Evolutionary conservation across 2,888 invertebrate species (phyloP), one percentile per base, ranked within the genome.

Genomic region (Agonopterix alstromeriana): DNA sequence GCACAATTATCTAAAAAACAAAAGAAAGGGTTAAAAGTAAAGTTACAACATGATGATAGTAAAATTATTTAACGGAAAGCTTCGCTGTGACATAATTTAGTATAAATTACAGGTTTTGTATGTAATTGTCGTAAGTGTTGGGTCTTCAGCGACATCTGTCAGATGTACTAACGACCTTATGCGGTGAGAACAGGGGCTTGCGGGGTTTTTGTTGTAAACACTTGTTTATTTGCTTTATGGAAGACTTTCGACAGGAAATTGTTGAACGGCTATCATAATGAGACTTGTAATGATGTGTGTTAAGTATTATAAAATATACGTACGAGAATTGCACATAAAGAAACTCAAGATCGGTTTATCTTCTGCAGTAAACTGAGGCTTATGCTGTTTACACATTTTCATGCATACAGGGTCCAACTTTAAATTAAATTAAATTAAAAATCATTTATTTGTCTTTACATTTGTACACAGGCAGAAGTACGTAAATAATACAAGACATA

Each of bases 61-160:
- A 47, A 57, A 57, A 50, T 60, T 48, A 53, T 48, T 41, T 52
- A 53, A 54, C 49, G 52, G 47, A 44, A 45, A 36, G 27, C 27
- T 27, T 27, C 7, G 27, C 27, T 56, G 58, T 53, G 65, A 63
- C 65, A 65, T 75, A 74, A 75, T 77, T 69, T 61, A 55, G 53
- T 65, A 57, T 64, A 76, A 77, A 76, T 67, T 62, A 68, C 59
- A 65, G 61, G 62, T 62, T 54, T 60, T 56, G 56, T 49, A 50
- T 55, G 57, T 64, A 71, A 76, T 73, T 69, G 65, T 60, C 50
- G 55, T 57, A 54, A 59, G 58, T 64, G 63, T 67, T 63, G 69
- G 65, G 70, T 70, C 68, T 65, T 75, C 68, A 65, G 62, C 63
- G 70, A 65, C 77, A 76, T 76, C 70, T 78, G 78, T 68, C 51